phyloP scores from a whole-genome alignment of 2,888 invertebrate genomes.

The Cyclophora punctaria region DNA sequence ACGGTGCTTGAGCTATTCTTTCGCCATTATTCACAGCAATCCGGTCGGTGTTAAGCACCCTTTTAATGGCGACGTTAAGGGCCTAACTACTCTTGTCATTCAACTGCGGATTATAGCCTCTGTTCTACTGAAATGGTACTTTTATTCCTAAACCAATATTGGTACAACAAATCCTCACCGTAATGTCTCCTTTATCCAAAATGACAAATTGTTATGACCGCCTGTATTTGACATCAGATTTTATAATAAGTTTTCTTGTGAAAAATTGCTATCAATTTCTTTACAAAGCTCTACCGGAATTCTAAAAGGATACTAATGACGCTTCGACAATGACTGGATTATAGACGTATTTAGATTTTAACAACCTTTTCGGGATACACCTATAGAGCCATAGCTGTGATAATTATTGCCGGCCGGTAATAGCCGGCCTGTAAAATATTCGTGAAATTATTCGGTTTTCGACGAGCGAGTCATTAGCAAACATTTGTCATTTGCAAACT shows the following conservation, averaged over 20 bases:
- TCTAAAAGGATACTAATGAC: slow-evolving; percentile 16
- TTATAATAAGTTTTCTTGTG: slow-evolving; percentile 8
- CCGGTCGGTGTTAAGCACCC: slow-evolving; percentile 49
- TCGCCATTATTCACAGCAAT: slow-evolving; percentile 57
- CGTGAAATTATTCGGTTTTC: slow-evolving; percentile 53
- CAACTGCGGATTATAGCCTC: slow-evolving; percentile 38
- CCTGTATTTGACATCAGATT: slow-evolving; percentile 10
- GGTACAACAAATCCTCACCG: not conserved
- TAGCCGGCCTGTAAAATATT: slow-evolving; percentile 44
- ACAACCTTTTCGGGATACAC: slow-evolving; percentile 26
- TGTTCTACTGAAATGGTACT: slow-evolving; percentile 16
- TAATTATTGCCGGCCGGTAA: slow-evolving; percentile 39
- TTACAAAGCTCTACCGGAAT: slow-evolving; percentile 2
- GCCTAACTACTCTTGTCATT: slow-evolving; percentile 46
- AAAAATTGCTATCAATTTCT: slow-evolving; percentile 11
- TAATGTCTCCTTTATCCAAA: not conserved
- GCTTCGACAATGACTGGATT: slow-evolving; percentile 23
- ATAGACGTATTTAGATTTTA: slow-evolving; percentile 33
- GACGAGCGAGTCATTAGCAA: slow-evolving; percentile 59
- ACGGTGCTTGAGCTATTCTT: slow-evolving; percentile 50
- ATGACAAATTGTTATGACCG: slow-evolving; percentile 7
- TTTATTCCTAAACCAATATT: slow-evolving; percentile 6
- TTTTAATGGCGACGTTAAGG: slow-evolving; percentile 48
- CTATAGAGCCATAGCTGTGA: slow-evolving; percentile 26
- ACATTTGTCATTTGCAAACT: slow-evolving; percentile 69